Base-by-base conservation (phyloP, 2,888 invertebrate species). In the Synergus laeviventris region DNA sequence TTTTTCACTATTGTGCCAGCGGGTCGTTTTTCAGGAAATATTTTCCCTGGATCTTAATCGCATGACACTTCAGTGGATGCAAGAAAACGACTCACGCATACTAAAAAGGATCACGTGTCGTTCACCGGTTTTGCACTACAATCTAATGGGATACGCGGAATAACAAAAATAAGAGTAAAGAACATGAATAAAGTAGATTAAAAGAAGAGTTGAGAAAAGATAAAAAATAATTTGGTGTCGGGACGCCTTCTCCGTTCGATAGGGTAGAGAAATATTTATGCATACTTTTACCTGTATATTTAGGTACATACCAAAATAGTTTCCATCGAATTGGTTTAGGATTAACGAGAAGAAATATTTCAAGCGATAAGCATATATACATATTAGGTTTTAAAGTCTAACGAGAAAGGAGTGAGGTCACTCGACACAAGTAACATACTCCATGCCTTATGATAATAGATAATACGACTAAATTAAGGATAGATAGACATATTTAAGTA, bases 381-480 rank as follows among this genome's bases (percentile, higher is more conserved):
- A 62, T 73, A 75, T 45, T 75, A 77, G 81, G 75, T 77, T 78
- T 60, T 64, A 75, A 75, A 73, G 62, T 73, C 77, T 74, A 59
- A 66, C 24, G 73, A 76, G 64, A 76, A 75, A 74, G 77, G 81
- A 77, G 78, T 76, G 77, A 77, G 76, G 77, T 74, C 86, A 87
- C 86, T 87, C 86, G 84, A 87, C 84, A 87, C 84, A 87, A 88
- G 85, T 87, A 87, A 90, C 86, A 88, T 90, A 89, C 89, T 90
- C 89, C 89, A 90, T 90, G 90, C 90, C 90, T 90, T 90, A 87
- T 84, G 86, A 87, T 87, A 87, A 89, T 90, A 90, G 89, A 86
- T 86, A 86, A 87, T 86, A 85, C 85, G 80, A 84, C 79, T 86
- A 85, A 79, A 82, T 83, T 85, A 87, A 88, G 84, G 81, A 80